A percentile compares a stretch with the other conserved stretches of the same genome.
Evolutionary conservation across 2,888 invertebrate genomes (phyloP).

Genomic region (Caenorhabditis sp.): DNA sequence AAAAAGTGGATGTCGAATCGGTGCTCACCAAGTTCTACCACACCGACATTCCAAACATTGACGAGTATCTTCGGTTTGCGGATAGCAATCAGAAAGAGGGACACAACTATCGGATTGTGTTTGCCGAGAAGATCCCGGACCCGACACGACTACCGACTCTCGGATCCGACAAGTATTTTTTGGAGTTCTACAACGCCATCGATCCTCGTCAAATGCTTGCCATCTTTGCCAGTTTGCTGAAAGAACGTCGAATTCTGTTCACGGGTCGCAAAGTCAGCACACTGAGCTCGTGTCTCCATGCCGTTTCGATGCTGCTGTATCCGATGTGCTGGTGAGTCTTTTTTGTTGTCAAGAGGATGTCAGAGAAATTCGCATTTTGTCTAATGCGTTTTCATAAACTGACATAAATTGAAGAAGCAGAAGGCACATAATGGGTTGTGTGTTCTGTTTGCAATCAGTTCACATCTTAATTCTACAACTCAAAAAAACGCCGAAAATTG

Average conservation of each 20-base stretch:
- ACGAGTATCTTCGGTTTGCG: constrained; percentile 67
- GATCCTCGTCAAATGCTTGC: constrained; percentile 95
- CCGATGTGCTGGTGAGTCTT: constrained; percentile 93
- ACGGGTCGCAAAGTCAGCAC: constrained; percentile 93
- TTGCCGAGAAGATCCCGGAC: constrained; percentile 86
- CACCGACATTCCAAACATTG: constrained; percentile 78
- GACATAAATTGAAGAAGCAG: background rate
- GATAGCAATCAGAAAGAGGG: constrained; percentile 40
- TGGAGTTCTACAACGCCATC: constrained; percentile 98
- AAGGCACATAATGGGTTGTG: background rate
- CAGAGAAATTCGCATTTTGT: background rate
- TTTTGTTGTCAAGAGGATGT: background rate
- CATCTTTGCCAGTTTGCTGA: constrained; percentile 89
- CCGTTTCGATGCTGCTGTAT: constrained; percentile 94
- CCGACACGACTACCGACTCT: constrained; percentile 93
- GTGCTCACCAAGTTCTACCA: constrained; percentile 80
- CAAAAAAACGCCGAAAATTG: no score
- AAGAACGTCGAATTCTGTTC: constrained; percentile 94
- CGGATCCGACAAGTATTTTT: constrained; percentile 96
- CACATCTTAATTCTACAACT: no score
- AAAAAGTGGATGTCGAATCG: constrained; percentile 72
- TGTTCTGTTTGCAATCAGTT: no score
- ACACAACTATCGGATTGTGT: constrained; percentile 43
- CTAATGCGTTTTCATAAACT: background rate
- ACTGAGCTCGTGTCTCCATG: constrained; percentile 91